Percentiles rank a stretch among this genome's conserved stretches.
Conservation (phyloP, 2,113 vertebrate genomes). For the Corythaixoides concolor region DNA sequence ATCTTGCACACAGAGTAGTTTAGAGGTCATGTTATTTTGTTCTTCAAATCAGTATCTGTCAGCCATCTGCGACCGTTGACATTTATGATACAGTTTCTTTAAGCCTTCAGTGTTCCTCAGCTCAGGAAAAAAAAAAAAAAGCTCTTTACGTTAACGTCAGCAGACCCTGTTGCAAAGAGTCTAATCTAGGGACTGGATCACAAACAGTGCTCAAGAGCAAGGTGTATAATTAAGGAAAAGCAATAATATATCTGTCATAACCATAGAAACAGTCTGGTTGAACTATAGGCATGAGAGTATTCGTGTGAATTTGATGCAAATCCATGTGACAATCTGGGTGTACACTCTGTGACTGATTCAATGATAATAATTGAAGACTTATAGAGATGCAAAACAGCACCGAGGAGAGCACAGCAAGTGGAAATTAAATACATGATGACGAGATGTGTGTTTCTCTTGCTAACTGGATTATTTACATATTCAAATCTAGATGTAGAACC, state of each 20-base stretch:
- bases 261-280: conserved; percentile 29
- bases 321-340: background rate
- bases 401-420: background rate
- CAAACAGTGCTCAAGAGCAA: background rate
- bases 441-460: background rate
- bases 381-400: background rate
- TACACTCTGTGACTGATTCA: conserved; percentile 1
- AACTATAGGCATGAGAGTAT: background rate
- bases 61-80: background rate
- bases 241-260: conserved; percentile 44
- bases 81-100: background rate
- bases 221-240: conserved; percentile 28
- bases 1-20: background rate
- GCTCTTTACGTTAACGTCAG: background rate
- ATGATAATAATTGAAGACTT: background rate
- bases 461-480: conserved; percentile 3
- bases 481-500: background rate
- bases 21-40: background rate
- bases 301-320: background rate
- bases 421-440: conserved; percentile 7
- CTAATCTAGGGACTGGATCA: background rate
- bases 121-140: background rate
- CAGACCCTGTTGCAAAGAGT: background rate
- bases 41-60: background rate
- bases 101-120: background rate